Percentiles rank a stretch among this genome's conserved stretches.
Evolutionary conservation across 2,888 invertebrate genomes (phyloP).

Genomic region (Phania funesta): DNA sequence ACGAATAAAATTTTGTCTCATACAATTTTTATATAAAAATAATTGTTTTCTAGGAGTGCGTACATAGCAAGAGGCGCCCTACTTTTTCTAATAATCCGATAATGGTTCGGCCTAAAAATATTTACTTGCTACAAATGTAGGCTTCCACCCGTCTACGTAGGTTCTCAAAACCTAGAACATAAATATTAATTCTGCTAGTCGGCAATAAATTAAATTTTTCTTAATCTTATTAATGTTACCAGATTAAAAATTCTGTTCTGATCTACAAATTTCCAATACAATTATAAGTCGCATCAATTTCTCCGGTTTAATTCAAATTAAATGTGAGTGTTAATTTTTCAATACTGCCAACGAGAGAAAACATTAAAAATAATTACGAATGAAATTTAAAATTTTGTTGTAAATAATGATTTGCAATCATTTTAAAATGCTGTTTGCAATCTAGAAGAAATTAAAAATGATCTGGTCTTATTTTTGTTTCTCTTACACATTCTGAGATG

Average conservation of each 20-base stretch:
- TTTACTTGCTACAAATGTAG: no score
- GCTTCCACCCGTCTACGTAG: no score
- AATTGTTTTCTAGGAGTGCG: no score
- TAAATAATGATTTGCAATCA: constrained; percentile 31
- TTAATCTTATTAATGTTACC: no score
- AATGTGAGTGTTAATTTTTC: constrained; percentile 69
- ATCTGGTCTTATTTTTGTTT: background rate
- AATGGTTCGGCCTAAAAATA: no score
- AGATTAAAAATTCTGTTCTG: background rate
- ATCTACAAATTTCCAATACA: background rate
- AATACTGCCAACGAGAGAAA: constrained; percentile 52
- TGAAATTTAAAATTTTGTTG: constrained; percentile 21
- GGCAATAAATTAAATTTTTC: no score
- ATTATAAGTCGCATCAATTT: background rate
- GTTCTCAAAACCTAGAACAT: no score
- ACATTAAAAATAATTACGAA: constrained; percentile 60
- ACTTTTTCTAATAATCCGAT: no score
- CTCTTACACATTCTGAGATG: constrained; percentile 28
- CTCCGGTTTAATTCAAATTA: constrained; percentile 60
- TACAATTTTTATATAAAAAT: no score
- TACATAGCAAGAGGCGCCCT: no score
- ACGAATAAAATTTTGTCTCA: no score
- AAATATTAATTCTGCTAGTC: no score
- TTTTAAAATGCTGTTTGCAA: constrained; percentile 36
- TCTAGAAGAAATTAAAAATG: constrained; percentile 23